phyloP scores from a whole-genome alignment of 2,113 vertebrate genomes.

The Scytalopus superciliaris region DNA sequence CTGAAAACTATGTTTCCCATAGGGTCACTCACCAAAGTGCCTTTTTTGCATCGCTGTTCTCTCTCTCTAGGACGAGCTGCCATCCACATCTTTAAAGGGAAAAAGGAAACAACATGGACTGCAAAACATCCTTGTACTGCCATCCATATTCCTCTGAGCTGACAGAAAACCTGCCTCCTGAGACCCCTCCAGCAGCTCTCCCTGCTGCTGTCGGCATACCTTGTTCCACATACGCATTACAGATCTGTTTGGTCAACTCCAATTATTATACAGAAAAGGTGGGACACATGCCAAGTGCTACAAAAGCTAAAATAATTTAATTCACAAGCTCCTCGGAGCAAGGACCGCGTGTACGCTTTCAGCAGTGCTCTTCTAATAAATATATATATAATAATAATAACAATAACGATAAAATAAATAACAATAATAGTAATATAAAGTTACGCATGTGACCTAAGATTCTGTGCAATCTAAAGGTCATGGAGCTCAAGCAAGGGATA shows the following conservation, averaged over 20 bases:
- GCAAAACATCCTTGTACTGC: not conserved
- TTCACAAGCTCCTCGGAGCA: not conserved
- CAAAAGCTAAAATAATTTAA: not conserved
- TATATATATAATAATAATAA: not conserved
- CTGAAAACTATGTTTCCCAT: not conserved
- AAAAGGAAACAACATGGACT: not conserved
- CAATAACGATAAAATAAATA: constrained; percentile 41
- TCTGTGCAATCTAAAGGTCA: not conserved
- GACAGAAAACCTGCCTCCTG: not conserved
- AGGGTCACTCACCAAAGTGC: not conserved
- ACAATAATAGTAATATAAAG: not conserved
- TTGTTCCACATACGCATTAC: not conserved
- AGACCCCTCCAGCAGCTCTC: not conserved
- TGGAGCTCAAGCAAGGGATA: not conserved
- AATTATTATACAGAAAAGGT: not conserved
- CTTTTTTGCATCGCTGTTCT: not conserved
- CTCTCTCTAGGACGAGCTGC: not conserved
- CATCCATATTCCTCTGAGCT: not conserved
- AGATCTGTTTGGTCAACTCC: not conserved
- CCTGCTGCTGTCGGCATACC: accelerated
- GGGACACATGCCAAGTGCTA: not conserved
- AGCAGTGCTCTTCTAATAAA: constrained; percentile 54
- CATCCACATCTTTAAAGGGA: not conserved
- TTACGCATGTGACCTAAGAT: not conserved
- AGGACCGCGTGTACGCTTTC: not conserved